Evolutionary conservation across 2,113 vertebrate species (phyloP).

Genomic region (Microtus richardsoni): DNA sequence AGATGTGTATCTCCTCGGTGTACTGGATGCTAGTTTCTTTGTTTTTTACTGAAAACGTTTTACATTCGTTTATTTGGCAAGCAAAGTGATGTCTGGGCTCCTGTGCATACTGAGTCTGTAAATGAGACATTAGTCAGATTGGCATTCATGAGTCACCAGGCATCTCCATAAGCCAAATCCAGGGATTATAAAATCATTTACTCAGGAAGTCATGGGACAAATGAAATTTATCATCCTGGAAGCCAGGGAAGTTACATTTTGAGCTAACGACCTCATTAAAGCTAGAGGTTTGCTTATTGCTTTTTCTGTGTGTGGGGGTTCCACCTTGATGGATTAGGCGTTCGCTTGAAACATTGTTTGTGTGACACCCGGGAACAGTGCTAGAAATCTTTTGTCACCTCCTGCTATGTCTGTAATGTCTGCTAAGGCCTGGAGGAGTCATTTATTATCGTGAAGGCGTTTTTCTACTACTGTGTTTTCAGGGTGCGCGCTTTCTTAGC

Average conservation of each 20-base stretch:
- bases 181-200: constrained; percentile 71
- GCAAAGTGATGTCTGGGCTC: constrained; percentile 47
- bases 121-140: constrained; percentile 76
- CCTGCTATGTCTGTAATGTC: background rate
- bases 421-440: background rate
- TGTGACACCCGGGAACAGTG: background rate
- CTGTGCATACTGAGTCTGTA: constrained; percentile 38
- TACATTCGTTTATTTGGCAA: constrained; percentile 72
- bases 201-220: constrained; percentile 55
- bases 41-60: constrained; percentile 73
- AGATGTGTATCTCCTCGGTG: constrained; percentile 18
- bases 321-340: background rate
- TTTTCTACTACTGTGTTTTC: background rate
- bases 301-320: background rate
- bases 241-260: constrained; percentile 37
- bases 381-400: background rate
- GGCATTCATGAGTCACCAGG: constrained; percentile 75
- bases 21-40: constrained; percentile 59
- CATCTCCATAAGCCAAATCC: constrained; percentile 59
- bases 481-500: background rate
- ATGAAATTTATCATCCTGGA: constrained; percentile 34
- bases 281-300: background rate
- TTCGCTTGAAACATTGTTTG: background rate
- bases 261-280: constrained; percentile 35
- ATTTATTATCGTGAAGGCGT: background rate